Base-by-base conservation (phyloP, 1,140 invertebrate genomes). In the Venturia canescens region DNA sequence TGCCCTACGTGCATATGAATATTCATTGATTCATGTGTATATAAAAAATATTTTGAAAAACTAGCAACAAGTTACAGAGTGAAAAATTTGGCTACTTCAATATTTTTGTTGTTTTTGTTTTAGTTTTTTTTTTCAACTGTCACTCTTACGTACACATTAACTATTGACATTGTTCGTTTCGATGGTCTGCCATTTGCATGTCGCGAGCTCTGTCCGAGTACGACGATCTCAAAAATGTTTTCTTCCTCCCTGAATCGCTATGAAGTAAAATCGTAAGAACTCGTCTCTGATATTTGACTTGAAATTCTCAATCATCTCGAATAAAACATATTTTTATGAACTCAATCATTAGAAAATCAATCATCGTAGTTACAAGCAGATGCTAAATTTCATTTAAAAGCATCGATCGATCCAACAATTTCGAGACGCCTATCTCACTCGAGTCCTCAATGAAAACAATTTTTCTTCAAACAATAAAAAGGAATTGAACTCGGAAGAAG, bases 171-270 rank as follows among this genome's bases (percentile, higher is more conserved):
- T 87, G 84, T 87, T 88, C 86, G 86, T 90, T 88, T 87, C 82
- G 85, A 89, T 90, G 89, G 86, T 88, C 84, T 89, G 86, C 87
- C 85, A 87, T 44, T 87, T 90, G 90, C 90, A 91, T 91, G 89
- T 86, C 87, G 83, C 83, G 86, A 89, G 85, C 85, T 83, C 82
- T 87, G 87, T 83, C 87, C 89, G 89, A 90, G 89, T 89, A 90
- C 87, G 90, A 87, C 85, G 88, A 89, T 86, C 82, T 53, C 53
- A 23, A 34, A n/a, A 31, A 3, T 48, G 18, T 34, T 78, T 31
- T 31, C 50, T 72, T n/a, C 23, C n/a, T 50, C 70, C 15, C 21
- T n/a, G 4, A 57, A 57, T 57, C 16, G 2, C 21, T 57, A n/a
- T 57, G n/a, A n/a, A n/a, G 4, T 21, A n/a, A 5, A 57, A 57